Evolutionary conservation across 1,140 invertebrate genomes (phyloP), one percentile per base, ranked within the genome.

Genomic region (Euwallacea fornicatus): DNA sequence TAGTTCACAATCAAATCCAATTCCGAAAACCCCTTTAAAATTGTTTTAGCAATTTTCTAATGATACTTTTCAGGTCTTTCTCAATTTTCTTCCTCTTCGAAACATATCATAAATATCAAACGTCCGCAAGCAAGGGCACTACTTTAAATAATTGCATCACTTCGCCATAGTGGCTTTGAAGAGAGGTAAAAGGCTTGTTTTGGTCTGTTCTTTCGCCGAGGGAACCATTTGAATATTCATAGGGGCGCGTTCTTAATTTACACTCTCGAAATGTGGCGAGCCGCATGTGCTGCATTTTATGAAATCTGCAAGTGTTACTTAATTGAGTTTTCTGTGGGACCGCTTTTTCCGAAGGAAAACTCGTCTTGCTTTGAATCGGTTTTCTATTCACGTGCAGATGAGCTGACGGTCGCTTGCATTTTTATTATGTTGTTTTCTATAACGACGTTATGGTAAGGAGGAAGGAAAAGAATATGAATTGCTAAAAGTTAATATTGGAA

Each of bases 211-310:
- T 67, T 67, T 66, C 13, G 11, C 47, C 47, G 11, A 10, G 47
- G 42, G 8, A 11, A 21, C 42, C 50, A 33, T 56, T 56, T 67
- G 65, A 67, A 67, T 67, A 67, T 67, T 67, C 65, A 67, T 67
- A 16, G 42, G 59, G 65, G 53, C 54, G 55, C 42, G 13, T 67
- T 58, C 55, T 42, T 59, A 67, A 67, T 67, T 67, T 67, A 67
- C 65, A 67, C 65, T 67, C 44, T 67, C 65, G 54, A 67, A 67
- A 67, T 67, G 65, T 67, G 56, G 54, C 54, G 13, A 47, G 42
- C 65, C 65, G 54, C 65, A 67, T 67, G 65, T 67, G 65, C 65
- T 59, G 65, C 54, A 46, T 67, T 67, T 67, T 67, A 67, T 67
- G 54, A 67, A 67, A 67, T 67, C 65, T 67, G 65, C 65, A 67